These are phyloP conservation scores for Himalopsyche kuldschensis DNA, from an alignment of 2,888 invertebrate genomes.

Conservation along the genomic window DNA sequence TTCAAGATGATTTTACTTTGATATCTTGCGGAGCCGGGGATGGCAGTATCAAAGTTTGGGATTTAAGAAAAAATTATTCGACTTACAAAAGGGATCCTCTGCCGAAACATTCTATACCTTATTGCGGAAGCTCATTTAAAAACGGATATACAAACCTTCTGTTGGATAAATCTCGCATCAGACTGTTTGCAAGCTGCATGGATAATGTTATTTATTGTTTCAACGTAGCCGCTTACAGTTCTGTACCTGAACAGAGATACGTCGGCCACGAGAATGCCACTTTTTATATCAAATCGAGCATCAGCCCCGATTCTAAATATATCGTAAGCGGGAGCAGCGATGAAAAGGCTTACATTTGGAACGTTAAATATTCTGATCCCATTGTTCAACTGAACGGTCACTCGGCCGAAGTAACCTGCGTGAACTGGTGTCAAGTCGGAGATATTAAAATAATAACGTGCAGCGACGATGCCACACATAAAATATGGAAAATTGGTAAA, in stretches of 20 bases:
- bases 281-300: constrained; percentile 81
- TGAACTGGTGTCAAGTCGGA: constrained; percentile 72
- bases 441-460: constrained; percentile 74
- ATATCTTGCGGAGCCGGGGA: constrained; percentile 87
- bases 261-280: constrained; percentile 77
- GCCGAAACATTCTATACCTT: constrained; percentile 73
- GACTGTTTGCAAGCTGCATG: constrained; percentile 84
- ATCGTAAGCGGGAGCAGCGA: constrained; percentile 88
- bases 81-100: constrained; percentile 68
- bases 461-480: constrained; percentile 79
- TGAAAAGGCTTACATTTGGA: constrained; percentile 86
- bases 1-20: constrained; percentile 77
- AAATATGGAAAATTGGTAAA: constrained; percentile 71
- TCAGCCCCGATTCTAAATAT: constrained; percentile 80
- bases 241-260: constrained; percentile 66
- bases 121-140: constrained; percentile 69
- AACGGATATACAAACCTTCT: constrained; percentile 78
- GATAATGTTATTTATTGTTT: constrained; percentile 85
- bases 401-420: constrained; percentile 83
- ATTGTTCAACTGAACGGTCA: constrained; percentile 75
- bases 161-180: constrained; percentile 68
- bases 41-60: constrained; percentile 86
- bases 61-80: constrained; percentile 79
- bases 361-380: constrained; percentile 65
- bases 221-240: constrained; percentile 70